Evolutionary conservation across 2,113 vertebrate species (phyloP).

Genomic region (Excalfactoria chinensis): DNA sequence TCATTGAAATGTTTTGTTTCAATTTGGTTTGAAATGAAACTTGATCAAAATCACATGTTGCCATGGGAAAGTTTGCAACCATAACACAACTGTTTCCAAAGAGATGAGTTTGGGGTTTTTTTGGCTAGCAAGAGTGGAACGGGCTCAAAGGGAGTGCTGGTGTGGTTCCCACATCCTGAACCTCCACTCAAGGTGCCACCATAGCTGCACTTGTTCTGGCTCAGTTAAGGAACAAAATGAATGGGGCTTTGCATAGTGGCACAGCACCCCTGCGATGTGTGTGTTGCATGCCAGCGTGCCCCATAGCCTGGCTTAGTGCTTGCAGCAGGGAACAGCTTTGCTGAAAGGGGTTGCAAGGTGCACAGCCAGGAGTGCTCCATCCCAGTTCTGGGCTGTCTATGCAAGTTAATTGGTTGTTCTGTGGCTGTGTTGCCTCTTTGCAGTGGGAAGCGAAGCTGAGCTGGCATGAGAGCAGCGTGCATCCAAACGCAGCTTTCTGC

Average conservation of each 20-base stretch:
- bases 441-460: slow-evolving; percentile 23
- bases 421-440: background rate
- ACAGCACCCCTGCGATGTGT: background rate
- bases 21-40: slow-evolving; percentile 2
- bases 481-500: background rate
- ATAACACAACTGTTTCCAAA: background rate
- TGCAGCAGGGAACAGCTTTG: too few relatives aligned
- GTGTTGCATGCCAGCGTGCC: too few relatives aligned
- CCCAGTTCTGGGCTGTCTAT: background rate
- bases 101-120: background rate
- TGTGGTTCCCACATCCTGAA: too few relatives aligned
- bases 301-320: too few relatives aligned
- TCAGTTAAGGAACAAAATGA: slow-evolving; percentile 25
- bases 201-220: background rate
- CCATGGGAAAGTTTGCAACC: background rate
- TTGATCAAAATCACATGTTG: accelerated
- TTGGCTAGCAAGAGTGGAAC: background rate
- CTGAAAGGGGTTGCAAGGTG: too few relatives aligned
- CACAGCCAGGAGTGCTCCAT: too few relatives aligned
- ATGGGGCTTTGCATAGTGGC: background rate
- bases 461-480: background rate
- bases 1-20: slow-evolving; percentile 39
- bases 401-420: background rate
- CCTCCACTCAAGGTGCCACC: too few relatives aligned
- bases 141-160: background rate